Conservation (phyloP, 2,888 invertebrate species). For the Oscheius myriophilus region DNA sequence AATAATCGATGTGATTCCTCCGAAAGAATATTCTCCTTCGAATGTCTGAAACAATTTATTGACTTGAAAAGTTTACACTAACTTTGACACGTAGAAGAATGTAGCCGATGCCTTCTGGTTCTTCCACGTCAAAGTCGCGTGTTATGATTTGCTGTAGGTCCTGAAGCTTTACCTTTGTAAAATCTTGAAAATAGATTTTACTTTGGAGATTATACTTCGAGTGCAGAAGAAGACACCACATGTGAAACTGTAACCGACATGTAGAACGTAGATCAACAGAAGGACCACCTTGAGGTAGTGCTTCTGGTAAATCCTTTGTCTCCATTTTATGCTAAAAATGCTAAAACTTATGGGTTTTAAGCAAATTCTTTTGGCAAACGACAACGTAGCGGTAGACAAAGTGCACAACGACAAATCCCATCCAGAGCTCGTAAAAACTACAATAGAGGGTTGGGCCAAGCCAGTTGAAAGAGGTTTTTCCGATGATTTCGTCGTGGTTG, state of each 20-base stretch:
- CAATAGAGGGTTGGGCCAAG: conserved; percentile 6
- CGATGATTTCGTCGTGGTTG: conserved; percentile 10
- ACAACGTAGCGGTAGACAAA: conserved; percentile 26
- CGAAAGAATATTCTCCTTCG: not conserved
- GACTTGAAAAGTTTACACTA: no score
- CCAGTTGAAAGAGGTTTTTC: conserved; percentile 6
- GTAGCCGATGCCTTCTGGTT: conserved; percentile 9
- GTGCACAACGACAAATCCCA: conserved; percentile 19
- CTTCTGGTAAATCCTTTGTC: no score
- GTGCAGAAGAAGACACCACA: conserved; percentile 20
- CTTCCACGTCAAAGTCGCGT: conserved; percentile 9
- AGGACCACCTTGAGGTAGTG: no score
- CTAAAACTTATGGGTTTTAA: no score
- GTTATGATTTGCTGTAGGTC: not conserved
- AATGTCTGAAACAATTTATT: not conserved
- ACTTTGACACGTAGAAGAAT: conserved; percentile 12
- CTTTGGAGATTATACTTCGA: conserved; percentile 1
- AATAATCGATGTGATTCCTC: conserved; percentile 12
- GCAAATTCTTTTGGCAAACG: no score
- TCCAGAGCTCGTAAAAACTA: conserved; percentile 16
- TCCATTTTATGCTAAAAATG: no score
- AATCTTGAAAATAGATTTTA: no score
- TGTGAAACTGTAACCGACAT: no score
- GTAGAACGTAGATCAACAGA: no score
- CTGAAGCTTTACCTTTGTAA: not conserved